phyloP scores from a whole-genome alignment of 2,797 vertebrate species.

The Melanotaenia nigrans region DNA sequence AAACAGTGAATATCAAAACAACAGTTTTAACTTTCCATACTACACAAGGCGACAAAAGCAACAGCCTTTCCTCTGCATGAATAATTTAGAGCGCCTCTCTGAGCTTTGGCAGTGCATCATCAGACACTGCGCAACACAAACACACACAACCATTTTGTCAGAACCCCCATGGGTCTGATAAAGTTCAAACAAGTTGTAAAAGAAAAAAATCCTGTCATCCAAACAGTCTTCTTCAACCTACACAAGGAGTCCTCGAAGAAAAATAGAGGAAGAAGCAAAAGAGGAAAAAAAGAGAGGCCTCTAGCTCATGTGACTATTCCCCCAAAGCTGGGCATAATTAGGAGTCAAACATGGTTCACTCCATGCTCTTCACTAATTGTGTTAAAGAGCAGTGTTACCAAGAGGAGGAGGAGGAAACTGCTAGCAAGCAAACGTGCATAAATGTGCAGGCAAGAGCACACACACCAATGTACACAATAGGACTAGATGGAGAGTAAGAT shows the following conservation, averaged over 20 bases:
- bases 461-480: constrained; percentile 82
- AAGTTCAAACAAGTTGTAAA: constrained; percentile 84
- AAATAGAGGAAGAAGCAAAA: constrained; percentile 48
- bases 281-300: constrained; percentile 65
- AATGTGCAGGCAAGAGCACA: constrained; percentile 41
- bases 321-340: constrained; percentile 92
- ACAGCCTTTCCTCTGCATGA: constrained; percentile 81
- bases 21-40: constrained; percentile 77
- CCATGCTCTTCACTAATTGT: constrained; percentile 93
- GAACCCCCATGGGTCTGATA: constrained; percentile 82
- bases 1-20: constrained; percentile 71
- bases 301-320: constrained; percentile 87
- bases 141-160: constrained; percentile 83
- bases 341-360: constrained; percentile 90
- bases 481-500: constrained; percentile 92
- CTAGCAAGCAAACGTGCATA: constrained; percentile 65
- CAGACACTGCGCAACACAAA: constrained; percentile 76
- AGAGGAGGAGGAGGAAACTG: constrained; percentile 78
- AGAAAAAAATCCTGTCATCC: constrained; percentile 60
- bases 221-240: constrained; percentile 69
- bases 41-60: constrained; percentile 80
- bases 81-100: constrained; percentile 81
- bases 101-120: constrained; percentile 70
- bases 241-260: constrained; percentile 45
- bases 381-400: constrained; percentile 94